Evolutionary conservation across 2,797 vertebrate genomes (phyloP), one percentile per base, ranked within the genome.

Genomic region (Lemur catta): DNA sequence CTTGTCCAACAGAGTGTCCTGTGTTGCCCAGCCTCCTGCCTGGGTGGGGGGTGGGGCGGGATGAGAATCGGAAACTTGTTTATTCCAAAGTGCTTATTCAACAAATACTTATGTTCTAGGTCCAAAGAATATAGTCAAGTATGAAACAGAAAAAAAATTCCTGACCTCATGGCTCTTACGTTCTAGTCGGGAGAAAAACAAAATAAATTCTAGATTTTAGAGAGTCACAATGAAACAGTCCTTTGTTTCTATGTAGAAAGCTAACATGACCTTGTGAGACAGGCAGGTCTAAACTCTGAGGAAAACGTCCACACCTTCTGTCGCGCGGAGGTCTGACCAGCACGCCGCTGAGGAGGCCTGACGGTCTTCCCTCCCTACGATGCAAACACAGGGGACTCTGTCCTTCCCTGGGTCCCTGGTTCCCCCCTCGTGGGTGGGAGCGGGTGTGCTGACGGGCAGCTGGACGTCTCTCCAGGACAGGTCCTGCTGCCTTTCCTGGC

Each of bases 401-500:
- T 3, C 71, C 33, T 75, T 75, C 71, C 35, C 50, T 13, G 43
- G n/a, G 48, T 59, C 43, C 6, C 0, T 3, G 12, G 17, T 15
- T 33, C 13, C 76, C 46, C 28, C 48, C 28, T 48, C 2, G 3
- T 33, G 35, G 52, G 48, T 0, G 18, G 57, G 59, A 46, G 26
- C 15, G 41, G 14, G 22, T 20, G 43, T 55, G 55, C 30, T 20
- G 24, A 46, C 0, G 11, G 74, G 43, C 28, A 46, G 43, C 22
- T 8, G 7, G 35, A 8, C 22, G 15, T 65, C 59, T 71, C 57
- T 1, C 14, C 0, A 10, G 35, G 43, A 41, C 26, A 28, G n/a
- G 26, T 4, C 1, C 22, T 8, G 30, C 17, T 0, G 0, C 35
- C 59, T 93, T 14, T 80, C 8, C 28, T n/a, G 20, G 17, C 46